A percentile compares a stretch with the other conserved stretches of the same genome.
Evolutionary conservation across 2,113 vertebrate genomes (phyloP).

Genomic region (Albula glossodonta): DNA sequence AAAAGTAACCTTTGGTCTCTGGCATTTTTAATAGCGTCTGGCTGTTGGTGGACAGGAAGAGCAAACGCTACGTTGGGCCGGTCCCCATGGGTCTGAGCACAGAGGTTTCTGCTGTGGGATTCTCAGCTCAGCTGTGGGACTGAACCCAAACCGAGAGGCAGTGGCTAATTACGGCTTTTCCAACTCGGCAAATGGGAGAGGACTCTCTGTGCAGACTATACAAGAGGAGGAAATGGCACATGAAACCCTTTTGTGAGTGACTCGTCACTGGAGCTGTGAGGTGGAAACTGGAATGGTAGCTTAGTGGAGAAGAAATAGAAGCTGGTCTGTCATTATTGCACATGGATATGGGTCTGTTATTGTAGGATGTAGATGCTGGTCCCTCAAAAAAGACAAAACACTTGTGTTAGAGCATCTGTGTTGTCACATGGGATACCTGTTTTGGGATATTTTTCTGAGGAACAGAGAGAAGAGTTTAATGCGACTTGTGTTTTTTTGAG

Average conservation of each 20-base stretch:
- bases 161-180: background rate
- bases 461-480: too few relatives aligned
- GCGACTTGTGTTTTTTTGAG: too few relatives aligned
- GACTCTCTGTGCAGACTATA: background rate
- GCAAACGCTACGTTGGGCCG: background rate
- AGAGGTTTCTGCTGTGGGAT: background rate
- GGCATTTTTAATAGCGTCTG: background rate
- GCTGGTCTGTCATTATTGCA: slow-evolving; percentile 30
- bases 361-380: slow-evolving; percentile 19
- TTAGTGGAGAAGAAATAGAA: slow-evolving; percentile 5
- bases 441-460: too few relatives aligned
- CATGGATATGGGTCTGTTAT: slow-evolving; percentile 33
- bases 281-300: too few relatives aligned
- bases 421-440: too few relatives aligned
- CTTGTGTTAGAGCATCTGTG: too few relatives aligned
- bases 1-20: background rate
- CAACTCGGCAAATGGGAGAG: background rate
- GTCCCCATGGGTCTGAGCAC: too few relatives aligned
- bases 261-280: too few relatives aligned
- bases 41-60: background rate
- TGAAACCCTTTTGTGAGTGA: too few relatives aligned
- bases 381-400: too few relatives aligned
- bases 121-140: background rate
- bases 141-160: background rate
- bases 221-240: too few relatives aligned